Evolutionary conservation across 1,140 invertebrate species (phyloP).

Genomic region (Caerostris darwini): DNA sequence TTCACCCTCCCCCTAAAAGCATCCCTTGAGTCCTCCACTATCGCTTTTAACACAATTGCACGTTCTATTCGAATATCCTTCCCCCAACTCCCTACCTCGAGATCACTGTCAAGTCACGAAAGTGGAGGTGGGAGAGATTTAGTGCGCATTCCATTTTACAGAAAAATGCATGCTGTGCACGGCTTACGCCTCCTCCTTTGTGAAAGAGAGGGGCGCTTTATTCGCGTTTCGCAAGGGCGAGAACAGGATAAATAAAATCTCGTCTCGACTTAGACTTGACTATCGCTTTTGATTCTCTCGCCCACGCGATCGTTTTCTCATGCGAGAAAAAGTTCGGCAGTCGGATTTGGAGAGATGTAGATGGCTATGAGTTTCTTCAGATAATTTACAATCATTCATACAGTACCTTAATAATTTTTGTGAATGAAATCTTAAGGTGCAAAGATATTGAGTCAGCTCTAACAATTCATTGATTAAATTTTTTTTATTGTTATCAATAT

Average conservation of each 20-base stretch:
- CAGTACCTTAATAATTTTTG: too few relatives aligned
- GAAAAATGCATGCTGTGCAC: background rate
- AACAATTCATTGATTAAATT: too few relatives aligned
- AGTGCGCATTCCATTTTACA: conserved; percentile 8
- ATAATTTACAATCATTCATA: too few relatives aligned
- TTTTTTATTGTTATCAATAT: too few relatives aligned
- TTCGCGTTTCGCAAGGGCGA: background rate
- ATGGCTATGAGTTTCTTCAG: too few relatives aligned
- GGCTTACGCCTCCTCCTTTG: background rate
- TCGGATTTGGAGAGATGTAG: too few relatives aligned
- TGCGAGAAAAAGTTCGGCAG: background rate
- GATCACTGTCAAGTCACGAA: background rate
- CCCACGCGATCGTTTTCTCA: background rate
- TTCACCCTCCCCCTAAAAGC: background rate
- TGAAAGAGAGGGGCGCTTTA: background rate
- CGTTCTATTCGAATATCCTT: background rate
- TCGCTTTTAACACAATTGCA: background rate
- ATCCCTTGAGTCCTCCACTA: background rate
- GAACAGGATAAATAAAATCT: background rate
- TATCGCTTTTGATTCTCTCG: background rate
- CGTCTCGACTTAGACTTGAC: background rate
- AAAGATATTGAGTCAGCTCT: too few relatives aligned
- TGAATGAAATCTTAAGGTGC: too few relatives aligned
- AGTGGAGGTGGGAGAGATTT: conserved; percentile 12
- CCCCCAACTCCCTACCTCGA: background rate